A percentile compares a stretch with the other conserved stretches of the same genome.
These are phyloP conservation scores for Sthenelais limicola DNA, from an alignment of 2,888 invertebrate species.

Conservation along the genomic window DNA sequence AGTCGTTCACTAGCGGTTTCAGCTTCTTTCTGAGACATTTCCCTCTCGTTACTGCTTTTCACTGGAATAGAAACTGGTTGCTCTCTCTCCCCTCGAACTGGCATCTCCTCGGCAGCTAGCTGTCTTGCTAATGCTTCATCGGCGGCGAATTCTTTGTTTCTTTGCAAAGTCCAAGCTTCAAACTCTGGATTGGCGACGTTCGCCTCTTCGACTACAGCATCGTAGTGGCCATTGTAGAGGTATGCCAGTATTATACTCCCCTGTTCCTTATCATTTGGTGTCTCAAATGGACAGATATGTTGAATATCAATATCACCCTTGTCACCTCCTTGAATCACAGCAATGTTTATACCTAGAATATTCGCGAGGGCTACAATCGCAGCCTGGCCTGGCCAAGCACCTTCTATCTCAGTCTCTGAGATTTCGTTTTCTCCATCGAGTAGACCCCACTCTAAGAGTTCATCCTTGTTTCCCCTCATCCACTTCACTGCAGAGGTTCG, in stretches of 20 bases:
- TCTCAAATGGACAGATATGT: conserved; percentile 46
- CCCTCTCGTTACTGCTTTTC: too few relatives aligned
- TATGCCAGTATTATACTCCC: conserved; percentile 45
- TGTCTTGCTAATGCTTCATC: conserved; percentile 20
- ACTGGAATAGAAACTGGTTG: too few relatives aligned
- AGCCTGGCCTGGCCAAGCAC: conserved; percentile 47
- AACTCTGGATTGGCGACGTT: conserved; percentile 44
- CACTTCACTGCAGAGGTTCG: conserved; percentile 41
- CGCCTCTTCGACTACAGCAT: conserved; percentile 41
- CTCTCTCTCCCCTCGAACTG: too few relatives aligned
- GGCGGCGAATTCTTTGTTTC: neutral
- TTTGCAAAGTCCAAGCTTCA: conserved; percentile 36
- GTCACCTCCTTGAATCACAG: conserved; percentile 49
- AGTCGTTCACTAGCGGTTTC: too few relatives aligned
- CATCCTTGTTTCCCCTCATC: conserved; percentile 43
- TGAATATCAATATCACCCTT: conserved; percentile 48
- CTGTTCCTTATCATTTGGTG: conserved; percentile 1
- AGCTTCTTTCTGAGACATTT: too few relatives aligned
- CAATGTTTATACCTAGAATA: conserved; percentile 45
- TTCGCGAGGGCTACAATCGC: conserved; percentile 48
- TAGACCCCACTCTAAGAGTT: conserved; percentile 44
- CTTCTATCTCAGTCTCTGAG: conserved; percentile 34
- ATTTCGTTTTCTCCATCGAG: conserved; percentile 43
- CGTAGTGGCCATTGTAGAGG: conserved; percentile 49
- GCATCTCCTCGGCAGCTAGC: conserved; percentile 19